Percentiles rank a stretch among this genome's conserved stretches.
Conservation (phyloP, 2,888 invertebrate genomes). For the Lacanobia wlatinum region DNA sequence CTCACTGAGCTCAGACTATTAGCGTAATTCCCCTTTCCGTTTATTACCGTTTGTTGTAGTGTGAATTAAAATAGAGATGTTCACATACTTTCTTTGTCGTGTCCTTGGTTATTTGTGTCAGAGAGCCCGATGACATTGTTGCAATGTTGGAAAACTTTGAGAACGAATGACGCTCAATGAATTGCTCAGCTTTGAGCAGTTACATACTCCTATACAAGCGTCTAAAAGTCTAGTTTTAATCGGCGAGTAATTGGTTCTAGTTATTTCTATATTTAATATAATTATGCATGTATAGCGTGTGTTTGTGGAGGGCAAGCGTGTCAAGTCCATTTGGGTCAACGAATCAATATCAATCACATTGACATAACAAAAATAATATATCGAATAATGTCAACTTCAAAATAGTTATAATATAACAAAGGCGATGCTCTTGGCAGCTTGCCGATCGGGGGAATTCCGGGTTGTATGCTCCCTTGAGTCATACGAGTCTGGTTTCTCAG, state of each 20-base stretch:
- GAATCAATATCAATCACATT: constrained; percentile 59
- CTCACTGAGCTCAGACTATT: constrained; percentile 14
- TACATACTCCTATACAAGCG: not conserved
- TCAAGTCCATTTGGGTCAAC: constrained; percentile 63
- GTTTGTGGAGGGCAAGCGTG: constrained; percentile 29
- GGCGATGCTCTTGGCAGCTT: constrained; percentile 55
- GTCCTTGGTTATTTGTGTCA: constrained; percentile 15
- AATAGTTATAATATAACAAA: constrained; percentile 51
- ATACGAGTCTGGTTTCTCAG: constrained; percentile 25
- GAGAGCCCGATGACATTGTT: constrained; percentile 11
- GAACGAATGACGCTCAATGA: not conserved
- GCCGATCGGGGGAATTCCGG: constrained; percentile 61
- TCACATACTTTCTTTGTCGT: constrained; percentile 22
- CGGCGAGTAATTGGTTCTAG: not conserved
- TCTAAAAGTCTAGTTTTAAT: constrained; percentile 3
- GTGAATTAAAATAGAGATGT: constrained; percentile 43
- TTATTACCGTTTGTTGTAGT: constrained; percentile 13
- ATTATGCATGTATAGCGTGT: not conserved
- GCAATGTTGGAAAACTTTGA: not conserved
- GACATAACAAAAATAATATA: constrained; percentile 9
- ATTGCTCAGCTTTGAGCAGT: not conserved
- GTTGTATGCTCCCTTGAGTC: constrained; percentile 54
- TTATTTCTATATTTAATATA: not conserved
- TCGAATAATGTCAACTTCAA: constrained; percentile 37
- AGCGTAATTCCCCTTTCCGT: constrained; percentile 1